Base-by-base conservation (phyloP, 2,113 vertebrate species). In the Sclerurus mexicanus region DNA sequence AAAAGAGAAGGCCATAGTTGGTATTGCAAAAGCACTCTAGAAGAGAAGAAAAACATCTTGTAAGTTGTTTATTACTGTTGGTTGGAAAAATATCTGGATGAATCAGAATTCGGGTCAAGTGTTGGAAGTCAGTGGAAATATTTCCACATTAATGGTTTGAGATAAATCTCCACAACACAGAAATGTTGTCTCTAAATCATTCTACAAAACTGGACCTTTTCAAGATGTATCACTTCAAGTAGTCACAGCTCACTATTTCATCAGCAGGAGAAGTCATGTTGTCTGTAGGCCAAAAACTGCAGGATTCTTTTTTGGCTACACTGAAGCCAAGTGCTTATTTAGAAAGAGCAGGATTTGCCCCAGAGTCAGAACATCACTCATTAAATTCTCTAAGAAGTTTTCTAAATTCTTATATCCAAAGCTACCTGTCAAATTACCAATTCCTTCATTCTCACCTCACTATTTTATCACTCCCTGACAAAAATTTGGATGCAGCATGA, bases 1-100 rank as follows among this genome's bases (percentile, higher is more conserved):
- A 95, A 99, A 99, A 96, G 99, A 99, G 97, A 99, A 99, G n/a
- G 99, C 99, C 99, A 99, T 99, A n/a, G 99, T 99, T 85, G 99
- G 99, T 92, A 99, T 97, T 68, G 99, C 98, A 80, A 98, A 99
- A 83, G 97, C 98, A 96, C 99, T 99, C 99, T 99, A 96, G 82
- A 98, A 98, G 1, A 68, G 58, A 93, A 93, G 75, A 75, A 67
- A 75, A 80, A 83, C n/a, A 55, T 49, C 23, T 55, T 73, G 7
- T 60, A 82, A 40, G 37, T 81, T 95, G 37, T 39, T 95, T 86
- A 10, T 14, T 81, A 59, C 18, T 58, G 73, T 78, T 31, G 20
- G 28, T 22, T 72, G n/a, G 62, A 79, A 92, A 90, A 86, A 63
- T 42, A 89, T 25, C 69, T 53, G 44, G 50, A 53, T 58, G 14